Percentiles rank a stretch among this genome's conserved stretches.
phyloP scores from a whole-genome alignment of 2,797 vertebrate genomes.

The Xerus rutilus region DNA sequence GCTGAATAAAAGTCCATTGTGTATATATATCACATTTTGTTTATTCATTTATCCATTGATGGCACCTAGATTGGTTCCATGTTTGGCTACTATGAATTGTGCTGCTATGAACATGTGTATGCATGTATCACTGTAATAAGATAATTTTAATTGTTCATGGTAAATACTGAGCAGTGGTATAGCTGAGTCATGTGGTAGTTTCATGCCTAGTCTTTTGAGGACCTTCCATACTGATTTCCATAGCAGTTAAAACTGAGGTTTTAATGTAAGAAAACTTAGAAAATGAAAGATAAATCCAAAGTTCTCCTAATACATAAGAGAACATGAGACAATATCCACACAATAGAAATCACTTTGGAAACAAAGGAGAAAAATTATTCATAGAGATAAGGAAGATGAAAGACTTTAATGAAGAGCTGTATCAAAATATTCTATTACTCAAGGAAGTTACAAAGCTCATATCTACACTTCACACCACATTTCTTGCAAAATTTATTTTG shows the following conservation, averaged over 20 bases:
- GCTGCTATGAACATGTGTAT: too few relatives aligned
- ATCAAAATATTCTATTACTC: background rate
- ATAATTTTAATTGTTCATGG: too few relatives aligned
- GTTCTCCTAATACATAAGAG: background rate
- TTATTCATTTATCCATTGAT: too few relatives aligned
- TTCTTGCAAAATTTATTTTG: background rate
- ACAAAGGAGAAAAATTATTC: background rate
- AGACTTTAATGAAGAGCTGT: background rate
- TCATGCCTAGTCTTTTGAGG: too few relatives aligned
- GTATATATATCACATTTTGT: too few relatives aligned
- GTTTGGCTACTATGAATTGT: too few relatives aligned
- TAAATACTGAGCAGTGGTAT: too few relatives aligned
- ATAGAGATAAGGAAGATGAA: background rate
- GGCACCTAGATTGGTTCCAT: too few relatives aligned
- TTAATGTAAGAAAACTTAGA: background rate
- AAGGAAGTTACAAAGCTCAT: background rate
- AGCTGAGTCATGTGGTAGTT: too few relatives aligned
- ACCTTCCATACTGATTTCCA: too few relatives aligned
- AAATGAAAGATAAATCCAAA: background rate
- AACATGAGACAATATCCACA: background rate
- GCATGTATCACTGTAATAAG: too few relatives aligned
- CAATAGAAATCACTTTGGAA: background rate
- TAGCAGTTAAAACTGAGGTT: background rate
- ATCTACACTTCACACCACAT: background rate
- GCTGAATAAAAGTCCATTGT: too few relatives aligned